phyloP scores from a whole-genome alignment of 2,888 invertebrate genomes.

The Patella caerulea region DNA sequence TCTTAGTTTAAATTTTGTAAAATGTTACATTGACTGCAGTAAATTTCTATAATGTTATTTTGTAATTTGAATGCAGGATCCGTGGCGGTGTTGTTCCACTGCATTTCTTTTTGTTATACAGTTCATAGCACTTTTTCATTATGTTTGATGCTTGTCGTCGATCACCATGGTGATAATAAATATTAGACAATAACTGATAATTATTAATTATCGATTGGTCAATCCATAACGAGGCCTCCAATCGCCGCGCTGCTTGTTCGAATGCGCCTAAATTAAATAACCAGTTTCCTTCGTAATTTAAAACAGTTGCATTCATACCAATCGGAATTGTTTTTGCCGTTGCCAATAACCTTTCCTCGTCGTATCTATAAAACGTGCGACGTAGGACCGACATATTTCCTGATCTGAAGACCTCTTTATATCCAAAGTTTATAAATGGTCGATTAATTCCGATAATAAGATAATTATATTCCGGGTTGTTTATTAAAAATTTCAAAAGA shows the following conservation, averaged over 20 bases:
- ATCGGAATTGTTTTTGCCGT: slow-evolving; percentile 37
- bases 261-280: slow-evolving; percentile 48
- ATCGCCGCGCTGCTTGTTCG: slow-evolving; percentile 40
- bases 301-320: slow-evolving; percentile 51
- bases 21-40: too few species aligned
- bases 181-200: slow-evolving; percentile 42
- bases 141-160: background rate
- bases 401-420: slow-evolving; percentile 46
- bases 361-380: slow-evolving; percentile 26
- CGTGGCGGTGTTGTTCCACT: too few species aligned
- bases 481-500: slow-evolving; percentile 47
- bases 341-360: slow-evolving; percentile 29
- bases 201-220: slow-evolving; percentile 38
- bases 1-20: too few species aligned
- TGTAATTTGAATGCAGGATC: too few species aligned
- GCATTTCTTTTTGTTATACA: slow-evolving; percentile 11
- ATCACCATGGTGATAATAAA: slow-evolving; percentile 14
- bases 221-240: slow-evolving; percentile 38
- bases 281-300: slow-evolving; percentile 58
- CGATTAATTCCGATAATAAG: slow-evolving; percentile 41
- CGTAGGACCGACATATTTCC: slow-evolving; percentile 53
- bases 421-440: slow-evolving; percentile 44
- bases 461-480: slow-evolving; percentile 54
- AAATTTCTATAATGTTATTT: too few species aligned
- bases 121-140: slow-evolving; percentile 1